phyloP scores from a whole-genome alignment of 2,888 invertebrate species.

The Acanthosepion esculentum region DNA sequence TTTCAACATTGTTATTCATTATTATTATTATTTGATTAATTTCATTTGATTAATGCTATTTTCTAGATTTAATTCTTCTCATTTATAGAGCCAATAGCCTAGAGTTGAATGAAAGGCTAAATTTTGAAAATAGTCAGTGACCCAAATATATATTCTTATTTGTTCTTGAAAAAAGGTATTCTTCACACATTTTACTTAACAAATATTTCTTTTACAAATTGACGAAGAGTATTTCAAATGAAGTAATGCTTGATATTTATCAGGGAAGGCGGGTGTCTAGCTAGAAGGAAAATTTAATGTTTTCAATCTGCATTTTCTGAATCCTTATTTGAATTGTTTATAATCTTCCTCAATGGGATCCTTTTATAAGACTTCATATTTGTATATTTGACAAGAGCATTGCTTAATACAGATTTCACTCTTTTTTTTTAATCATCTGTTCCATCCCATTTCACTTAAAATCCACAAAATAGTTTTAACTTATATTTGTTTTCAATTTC shows the following conservation, averaged over 20 bases:
- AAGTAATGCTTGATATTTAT: conserved; percentile 1
- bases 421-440: background rate
- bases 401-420: background rate
- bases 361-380: background rate
- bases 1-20: background rate
- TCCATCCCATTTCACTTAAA: background rate
- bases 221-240: conserved; percentile 4
- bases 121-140: background rate
- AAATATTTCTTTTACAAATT: background rate
- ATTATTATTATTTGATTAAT: background rate
- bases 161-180: background rate
- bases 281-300: background rate
- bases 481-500: background rate
- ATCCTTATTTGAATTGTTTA: conserved; percentile 15
- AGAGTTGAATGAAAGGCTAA: background rate
- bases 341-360: background rate
- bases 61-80: background rate
- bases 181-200: background rate
- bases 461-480: background rate
- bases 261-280: background rate
- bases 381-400: conserved; percentile 8
- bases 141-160: background rate
- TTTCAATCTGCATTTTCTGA: background rate
- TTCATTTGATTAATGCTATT: background rate
- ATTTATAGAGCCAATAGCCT: no score